Percentiles rank a stretch among this genome's conserved stretches.
Evolutionary conservation across 2,113 vertebrate species (phyloP).

Genomic region (Morone saxatilis): DNA sequence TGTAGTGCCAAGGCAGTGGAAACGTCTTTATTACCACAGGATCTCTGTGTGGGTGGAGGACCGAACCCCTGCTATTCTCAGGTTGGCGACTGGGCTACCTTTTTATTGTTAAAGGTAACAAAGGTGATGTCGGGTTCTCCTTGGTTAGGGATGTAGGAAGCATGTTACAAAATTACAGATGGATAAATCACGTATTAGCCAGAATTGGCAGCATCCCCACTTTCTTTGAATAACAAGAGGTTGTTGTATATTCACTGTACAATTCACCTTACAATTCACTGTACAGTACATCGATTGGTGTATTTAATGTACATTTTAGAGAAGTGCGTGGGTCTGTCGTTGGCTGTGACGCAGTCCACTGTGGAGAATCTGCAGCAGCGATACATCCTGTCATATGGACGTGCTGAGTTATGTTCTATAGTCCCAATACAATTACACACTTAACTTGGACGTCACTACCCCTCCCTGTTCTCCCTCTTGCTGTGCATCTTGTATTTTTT

Average conservation of each 20-base stretch:
- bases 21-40: conserved; percentile 53
- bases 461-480: not conserved
- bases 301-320: conserved; percentile 8
- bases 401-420: conserved; percentile 34
- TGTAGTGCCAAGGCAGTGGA: conserved; percentile 24
- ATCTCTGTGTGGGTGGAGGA: conserved; percentile 55
- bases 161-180: conserved; percentile 1
- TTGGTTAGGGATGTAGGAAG: not conserved
- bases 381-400: conserved; percentile 51
- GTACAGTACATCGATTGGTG: not conserved
- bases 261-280: not conserved
- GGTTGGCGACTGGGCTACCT: conserved; percentile 32
- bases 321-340: not conserved
- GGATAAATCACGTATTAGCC: conserved; percentile 10
- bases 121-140: not conserved
- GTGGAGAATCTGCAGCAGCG: conserved; percentile 23
- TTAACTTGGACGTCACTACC: conserved; percentile 11
- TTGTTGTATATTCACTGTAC: not conserved
- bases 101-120: conserved; percentile 33
- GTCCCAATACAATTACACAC: not conserved
- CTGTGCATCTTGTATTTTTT: conserved; percentile 24
- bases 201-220: not conserved
- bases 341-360: conserved; percentile 3
- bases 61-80: conserved; percentile 32
- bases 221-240: not conserved